phyloP scores from a whole-genome alignment of 2,888 invertebrate genomes.

The Polymixis lichenea region DNA sequence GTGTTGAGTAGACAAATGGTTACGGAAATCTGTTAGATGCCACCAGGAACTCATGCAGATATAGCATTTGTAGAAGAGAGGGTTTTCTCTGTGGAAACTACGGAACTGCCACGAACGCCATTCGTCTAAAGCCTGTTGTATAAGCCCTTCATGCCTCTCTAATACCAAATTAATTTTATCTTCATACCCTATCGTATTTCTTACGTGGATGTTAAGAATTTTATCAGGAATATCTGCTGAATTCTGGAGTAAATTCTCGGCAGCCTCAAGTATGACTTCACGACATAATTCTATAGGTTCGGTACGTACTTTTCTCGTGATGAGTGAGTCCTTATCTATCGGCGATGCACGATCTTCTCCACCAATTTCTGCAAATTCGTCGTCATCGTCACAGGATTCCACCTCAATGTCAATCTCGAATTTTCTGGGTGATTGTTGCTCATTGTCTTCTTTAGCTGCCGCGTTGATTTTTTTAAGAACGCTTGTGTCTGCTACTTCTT shows the following conservation, averaged over 20 bases:
- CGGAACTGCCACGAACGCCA: slow-evolving; percentile 67
- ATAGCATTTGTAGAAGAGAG: slow-evolving; percentile 78
- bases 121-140: slow-evolving; percentile 60
- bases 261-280: neutral
- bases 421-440: slow-evolving; percentile 23
- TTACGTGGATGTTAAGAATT: slow-evolving; percentile 15
- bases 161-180: accelerated
- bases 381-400: slow-evolving; percentile 54
- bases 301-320: neutral
- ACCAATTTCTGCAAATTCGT: neutral
- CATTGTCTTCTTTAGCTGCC: neutral
- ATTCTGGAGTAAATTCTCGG: neutral
- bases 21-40: slow-evolving; percentile 70
- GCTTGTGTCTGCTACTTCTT: slow-evolving; percentile 9
- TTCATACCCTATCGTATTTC: slow-evolving; percentile 26
- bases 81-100: slow-evolving; percentile 58
- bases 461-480: slow-evolving; percentile 40
- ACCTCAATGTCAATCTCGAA: slow-evolving; percentile 62
- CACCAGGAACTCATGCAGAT: slow-evolving; percentile 76
- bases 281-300: neutral
- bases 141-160: slow-evolving; percentile 2
- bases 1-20: slow-evolving; percentile 68
- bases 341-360: neutral
- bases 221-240: slow-evolving; percentile 24
- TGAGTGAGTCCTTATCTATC: neutral